Evolutionary conservation across 2,888 invertebrate species (phyloP), one percentile per base, ranked within the genome.

Genomic region (Notocelia uddmanniana): DNA sequence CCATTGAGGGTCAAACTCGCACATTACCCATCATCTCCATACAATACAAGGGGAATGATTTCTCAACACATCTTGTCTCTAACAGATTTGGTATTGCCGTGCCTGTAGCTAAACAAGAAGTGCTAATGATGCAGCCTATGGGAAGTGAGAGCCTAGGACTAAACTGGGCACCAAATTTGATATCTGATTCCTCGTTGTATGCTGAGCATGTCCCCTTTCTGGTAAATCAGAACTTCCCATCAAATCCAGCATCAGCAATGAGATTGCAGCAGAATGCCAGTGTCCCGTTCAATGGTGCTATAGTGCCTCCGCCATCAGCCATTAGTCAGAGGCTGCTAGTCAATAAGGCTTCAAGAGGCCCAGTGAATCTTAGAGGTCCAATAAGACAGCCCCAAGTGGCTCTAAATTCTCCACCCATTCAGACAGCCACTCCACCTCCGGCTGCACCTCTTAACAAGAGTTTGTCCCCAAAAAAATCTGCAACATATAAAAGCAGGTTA

Each of bases 401-500:
- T 26, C 50, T 75, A 41, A 18, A 76, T 10, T 72, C 75, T 37
- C 26, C 77, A 31, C 69, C 76, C 18, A 45, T 80, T 19, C 74
- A 78, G 23, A 52, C 76, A 2, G 69, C 77, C 8, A 74, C 80
- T 34, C 75, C 80, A 54, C 80, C 82, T 34, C 69, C 80, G 18
- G 52, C 81, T n/a, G 72, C 75, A 45, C 71, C 81, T 19, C 64
- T 77, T 6, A 76, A 75, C 18, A 89, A 88, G 77, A 85, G 85
- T 34, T 11, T 80, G 31, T 89, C 90, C 13, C 89, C 90, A 0
- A 92, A 90, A 76, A 94, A 91, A 76, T 91, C 90, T 0, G 85
- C 90, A 15, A 94, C 95, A 2, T 95, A 94, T 76, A 95, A 95
- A 79, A 94, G 94, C 71, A 87, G 88, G 75, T 78, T 90, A 10